A percentile compares a stretch with the other conserved stretches of the same genome.
phyloP scores from a whole-genome alignment of 2,113 vertebrate species.

The Camelus bactrianus region DNA sequence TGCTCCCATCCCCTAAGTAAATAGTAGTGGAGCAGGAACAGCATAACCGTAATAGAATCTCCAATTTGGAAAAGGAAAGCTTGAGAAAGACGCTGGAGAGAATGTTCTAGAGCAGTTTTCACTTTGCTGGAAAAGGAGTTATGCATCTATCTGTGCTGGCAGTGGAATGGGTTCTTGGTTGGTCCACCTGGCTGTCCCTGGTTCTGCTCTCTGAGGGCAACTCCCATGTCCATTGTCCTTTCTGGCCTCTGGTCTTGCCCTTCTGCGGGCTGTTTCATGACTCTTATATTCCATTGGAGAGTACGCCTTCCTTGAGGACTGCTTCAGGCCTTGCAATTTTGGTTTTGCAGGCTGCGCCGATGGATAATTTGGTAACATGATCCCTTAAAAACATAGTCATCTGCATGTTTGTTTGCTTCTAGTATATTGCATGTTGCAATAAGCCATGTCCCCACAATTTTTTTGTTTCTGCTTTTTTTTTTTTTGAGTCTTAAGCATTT shows the following conservation, averaged over 20 bases:
- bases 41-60: background rate
- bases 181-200: background rate
- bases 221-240: background rate
- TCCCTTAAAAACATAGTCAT: conserved; percentile 11
- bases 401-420: background rate
- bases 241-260: background rate
- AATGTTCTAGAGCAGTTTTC: background rate
- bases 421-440: background rate
- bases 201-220: background rate
- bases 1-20: accelerated
- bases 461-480: background rate
- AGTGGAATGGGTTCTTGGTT: background rate
- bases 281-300: background rate
- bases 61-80: background rate
- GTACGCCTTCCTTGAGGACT: background rate
- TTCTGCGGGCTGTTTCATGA: background rate
- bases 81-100: background rate
- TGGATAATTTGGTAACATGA: background rate
- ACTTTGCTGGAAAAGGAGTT: background rate
- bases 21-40: background rate
- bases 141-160: background rate
- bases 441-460: background rate
- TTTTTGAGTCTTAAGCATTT: background rate
- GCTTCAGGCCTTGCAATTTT: background rate
- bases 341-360: background rate